These are phyloP conservation scores for Pangasianodon gigas DNA, from an alignment of 2,113 vertebrate species.

Conservation along the genomic window DNA sequence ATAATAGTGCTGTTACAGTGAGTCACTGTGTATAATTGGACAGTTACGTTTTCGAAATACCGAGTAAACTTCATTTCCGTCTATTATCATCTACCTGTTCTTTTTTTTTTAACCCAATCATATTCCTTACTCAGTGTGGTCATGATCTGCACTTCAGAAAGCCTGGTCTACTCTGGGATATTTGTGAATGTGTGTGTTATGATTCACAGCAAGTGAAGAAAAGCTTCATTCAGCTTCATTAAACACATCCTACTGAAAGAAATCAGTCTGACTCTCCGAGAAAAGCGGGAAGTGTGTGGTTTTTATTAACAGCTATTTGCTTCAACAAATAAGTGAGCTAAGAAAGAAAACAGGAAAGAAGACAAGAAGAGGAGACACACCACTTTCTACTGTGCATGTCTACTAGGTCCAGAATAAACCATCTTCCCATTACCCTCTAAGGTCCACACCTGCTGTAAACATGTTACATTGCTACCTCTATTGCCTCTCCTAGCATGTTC, in stretches of 20 bases:
- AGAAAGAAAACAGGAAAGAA: background rate
- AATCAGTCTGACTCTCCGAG: background rate
- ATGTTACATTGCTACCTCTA: background rate
- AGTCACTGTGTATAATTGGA: background rate
- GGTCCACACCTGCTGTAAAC: background rate
- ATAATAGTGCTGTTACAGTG: background rate
- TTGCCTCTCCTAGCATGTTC: background rate
- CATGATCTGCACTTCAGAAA: background rate
- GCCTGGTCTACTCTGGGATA: background rate
- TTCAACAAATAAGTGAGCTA: background rate
- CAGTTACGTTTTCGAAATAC: background rate
- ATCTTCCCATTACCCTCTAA: background rate
- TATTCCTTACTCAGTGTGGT: background rate
- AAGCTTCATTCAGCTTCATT: background rate
- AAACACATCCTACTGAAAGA: background rate
- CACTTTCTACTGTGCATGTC: background rate
- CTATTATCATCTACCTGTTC: background rate
- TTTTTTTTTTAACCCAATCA: background rate
- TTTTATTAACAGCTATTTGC: background rate
- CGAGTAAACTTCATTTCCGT: background rate
- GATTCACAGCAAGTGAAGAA: background rate
- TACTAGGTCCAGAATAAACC: background rate
- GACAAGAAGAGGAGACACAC: background rate
- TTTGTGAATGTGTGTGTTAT: background rate
- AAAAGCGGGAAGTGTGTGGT: background rate